Base-by-base conservation (phyloP, 2,888 invertebrate genomes). In the Formica aserva region DNA sequence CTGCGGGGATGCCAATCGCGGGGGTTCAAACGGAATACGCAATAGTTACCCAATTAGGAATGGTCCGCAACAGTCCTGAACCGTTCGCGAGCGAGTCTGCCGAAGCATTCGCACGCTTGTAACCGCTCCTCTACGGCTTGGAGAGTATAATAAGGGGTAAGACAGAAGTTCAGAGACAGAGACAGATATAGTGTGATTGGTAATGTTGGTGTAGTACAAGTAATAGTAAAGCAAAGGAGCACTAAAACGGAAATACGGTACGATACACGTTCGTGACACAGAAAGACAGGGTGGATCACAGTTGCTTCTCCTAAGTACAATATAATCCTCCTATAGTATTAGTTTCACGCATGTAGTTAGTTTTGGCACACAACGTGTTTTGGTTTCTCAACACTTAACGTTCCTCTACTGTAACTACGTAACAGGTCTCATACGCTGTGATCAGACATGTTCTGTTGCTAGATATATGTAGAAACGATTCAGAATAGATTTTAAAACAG, bases 51-150 rank as follows among this genome's bases (percentile, higher is more conserved):
- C 86, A 84, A 87, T 91, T 92, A 93, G 92, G 88, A 94, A 94
- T 94, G 93, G 94, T 94, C 94, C 93, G 91, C 91, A 90, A 92
- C 94, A 93, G 94, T 94, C 93, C 92, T 92, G 89, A 91, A 89
- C 89, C 90, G 84, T 84, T 63, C 66, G 82, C 83, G 72, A 63
- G 81, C 81, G 81, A 76, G 41, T 62, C 22, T 77, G 81, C 81
- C 81, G 63, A 74, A 60, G 78, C 78, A 74, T 80, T 80, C 78
- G 74, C 78, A 74, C 74, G 78, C 74, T 45, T 72, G 78, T 78
- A 55, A 78, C 57, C 78, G 57, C 57, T 80, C 74, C 78, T 77
- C 60, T 80, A 80, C 78, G 60, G 60, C 74, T 69, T 62, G 62
- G 57, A 83, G 45, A 63, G 75, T 77, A 22, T 83, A 77, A 83